A percentile compares a stretch with the other conserved stretches of the same genome.
Conservation (phyloP, 2,888 invertebrate genomes). For the Drosophila siamana region DNA sequence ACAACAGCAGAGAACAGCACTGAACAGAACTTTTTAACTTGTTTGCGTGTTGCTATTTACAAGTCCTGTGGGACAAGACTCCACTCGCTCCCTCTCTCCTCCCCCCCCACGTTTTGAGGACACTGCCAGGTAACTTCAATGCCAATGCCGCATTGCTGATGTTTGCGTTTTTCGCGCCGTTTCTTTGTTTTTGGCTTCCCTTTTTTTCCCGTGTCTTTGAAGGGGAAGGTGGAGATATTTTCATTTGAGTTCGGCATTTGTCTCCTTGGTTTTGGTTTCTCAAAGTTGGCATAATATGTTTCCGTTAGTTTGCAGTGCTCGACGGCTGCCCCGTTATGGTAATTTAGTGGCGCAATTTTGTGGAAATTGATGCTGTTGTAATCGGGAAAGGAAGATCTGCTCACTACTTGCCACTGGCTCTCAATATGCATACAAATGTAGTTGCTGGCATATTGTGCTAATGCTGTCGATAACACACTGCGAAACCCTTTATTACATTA, state of each 20-base stretch:
- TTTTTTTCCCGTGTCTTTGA: slow-evolving; percentile 4
- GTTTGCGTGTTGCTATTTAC: slow-evolving; percentile 84
- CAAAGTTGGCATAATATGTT: slow-evolving; percentile 66
- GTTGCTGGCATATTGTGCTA: slow-evolving; percentile 18
- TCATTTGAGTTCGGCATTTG: slow-evolving; percentile 23
- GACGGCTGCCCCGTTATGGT: slow-evolving; percentile 71
- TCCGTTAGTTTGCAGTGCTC: slow-evolving; percentile 57
- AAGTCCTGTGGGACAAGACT: slow-evolving; percentile 81
- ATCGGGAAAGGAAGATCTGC: not conserved
- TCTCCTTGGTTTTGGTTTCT: slow-evolving; percentile 60
- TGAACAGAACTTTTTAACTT: slow-evolving; percentile 80
- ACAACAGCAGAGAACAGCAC: slow-evolving; percentile 47
- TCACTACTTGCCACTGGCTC: slow-evolving; percentile 17
- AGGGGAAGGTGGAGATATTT: not conserved
- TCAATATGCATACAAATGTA: slow-evolving; percentile 43
- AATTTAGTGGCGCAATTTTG: slow-evolving; percentile 83
- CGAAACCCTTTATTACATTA: slow-evolving; percentile 14
- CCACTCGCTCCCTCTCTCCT: not conserved
- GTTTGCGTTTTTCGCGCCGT: slow-evolving; percentile 71
- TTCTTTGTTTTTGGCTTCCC: slow-evolving; percentile 32
- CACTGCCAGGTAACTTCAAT: slow-evolving; percentile 60
- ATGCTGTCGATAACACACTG: not conserved
- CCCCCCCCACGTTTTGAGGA: slow-evolving; percentile 1
- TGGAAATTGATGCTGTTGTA: slow-evolving; percentile 79
- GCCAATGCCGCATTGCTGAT: slow-evolving; percentile 79